Base-by-base conservation (phyloP, 1,140 invertebrate species). In the Brachionus sp. region DNA sequence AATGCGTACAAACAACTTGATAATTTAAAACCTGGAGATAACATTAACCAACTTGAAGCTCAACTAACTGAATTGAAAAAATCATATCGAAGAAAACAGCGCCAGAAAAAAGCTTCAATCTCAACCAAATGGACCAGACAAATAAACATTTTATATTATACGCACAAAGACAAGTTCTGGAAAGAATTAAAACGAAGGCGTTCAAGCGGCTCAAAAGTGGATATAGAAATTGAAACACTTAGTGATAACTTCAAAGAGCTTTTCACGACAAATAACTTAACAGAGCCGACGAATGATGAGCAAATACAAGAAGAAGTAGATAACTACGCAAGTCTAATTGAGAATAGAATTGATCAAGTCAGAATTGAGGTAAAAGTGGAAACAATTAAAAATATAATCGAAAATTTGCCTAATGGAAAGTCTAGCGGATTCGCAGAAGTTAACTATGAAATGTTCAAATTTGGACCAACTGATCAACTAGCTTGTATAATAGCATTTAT, bases 331-430 rank as follows among this genome's bases (percentile, higher is more conserved):
- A 42, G 23, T 44, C 37, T 44, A 44, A 44, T 44, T 23, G 42
- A 75, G 16, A 42, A 44, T 44, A 23, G 37, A 19, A 23, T 75
- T 16, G 19, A 75, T 75, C 39, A 23, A 44, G 39, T 7, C 23
- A 33, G 10, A 44, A 75, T 75, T 44, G 39, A 75, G 42, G 37
- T 75, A 44, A 23, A 19, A 19, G 10, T 23, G 12, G 39, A 75
- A 44, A 75, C 42, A 75, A 75, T 75, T 10, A 75, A 46, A 29
- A 75, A 75, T 44, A 75, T 75, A 75, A 75, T 75, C 25, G 42
- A 42, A 75, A 42, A 75, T 23, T 42, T 75, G 16, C 70, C 70
- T 10, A 75, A 75, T 44, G 37, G 70, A 33, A 75, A 75, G 42
- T 42, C 70, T 44, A 9, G 37, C 19, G 39, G 70, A 25, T 75